Base-by-base conservation (phyloP, 2,888 invertebrate species). In the Agonopterix heracliana region DNA sequence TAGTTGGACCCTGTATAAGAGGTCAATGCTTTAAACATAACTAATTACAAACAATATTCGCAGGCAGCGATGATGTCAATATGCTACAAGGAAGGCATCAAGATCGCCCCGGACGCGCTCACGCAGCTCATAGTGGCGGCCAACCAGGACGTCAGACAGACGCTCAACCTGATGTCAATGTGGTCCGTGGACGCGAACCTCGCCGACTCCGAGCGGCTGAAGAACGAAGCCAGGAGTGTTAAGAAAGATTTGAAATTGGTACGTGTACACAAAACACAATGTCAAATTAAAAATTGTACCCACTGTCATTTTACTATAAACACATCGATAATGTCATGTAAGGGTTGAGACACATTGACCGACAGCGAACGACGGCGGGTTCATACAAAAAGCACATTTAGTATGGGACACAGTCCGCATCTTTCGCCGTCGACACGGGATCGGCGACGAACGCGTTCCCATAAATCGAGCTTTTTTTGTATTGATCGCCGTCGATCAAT, bases 61-160 rank as follows among this genome's bases (percentile, higher is more conserved):
- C 80, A 96, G 95, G 94, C 94, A 1, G 95, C 97, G 4, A 94
- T 99, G 92, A 92, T 96, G 92, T 93, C 95, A 0, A 91, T 99
- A 56, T 97, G 97, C 73, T 96, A 91, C 78, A 97, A 96, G 83
- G 99, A 99, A 81, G 93, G 93, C 45, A 81, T 99, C 2, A 94
- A 95, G 73, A 90, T 98, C 2, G 83, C 92, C 0, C 90, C 92
- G 0, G 93, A 94, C n/a, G 93, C 93, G 47, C 69, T 98, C 12
- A 91, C 93, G 47, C 94, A 96, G 74, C 91, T 99, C 47, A 97
- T 99, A 51, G 83, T 90, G 9, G 94, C 96, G 0, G 94, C 98
- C 9, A 96, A 97, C 68, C 95, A 96, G 67, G 99, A 99, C 77
- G 92, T 99, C 54, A 90, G 99, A 1, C 98, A 99, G 87, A 94